Evolutionary conservation across 2,888 invertebrate species (phyloP), one percentile per base, ranked within the genome.

Genomic region (Herminia tarsipennalis): DNA sequence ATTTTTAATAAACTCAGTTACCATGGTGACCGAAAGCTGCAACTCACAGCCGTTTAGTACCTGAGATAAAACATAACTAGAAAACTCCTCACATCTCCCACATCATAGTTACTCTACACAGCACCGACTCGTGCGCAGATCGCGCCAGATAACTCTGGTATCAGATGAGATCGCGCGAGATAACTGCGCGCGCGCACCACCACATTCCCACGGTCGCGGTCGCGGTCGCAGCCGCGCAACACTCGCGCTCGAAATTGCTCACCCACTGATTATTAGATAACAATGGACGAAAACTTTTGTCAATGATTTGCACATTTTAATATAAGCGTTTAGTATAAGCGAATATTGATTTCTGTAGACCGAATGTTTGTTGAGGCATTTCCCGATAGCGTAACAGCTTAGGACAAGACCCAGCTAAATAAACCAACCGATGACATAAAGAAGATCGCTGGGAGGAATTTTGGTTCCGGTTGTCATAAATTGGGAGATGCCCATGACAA

Each of bases 121-220:
- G 50, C 61, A 57, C 49, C 51, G 66, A 67, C 77, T 78, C 80
- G 80, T 81, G 80, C 81, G 62, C 73, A 56, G 81, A 81, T 81
- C 75, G 81, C 71, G 77, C 66, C 57, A 60, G 81, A 81, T 81
- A 79, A 51, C 66, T 61, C 63, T 51, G 57, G 56, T 81, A 84
- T 83, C 84, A 70, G 81, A 77, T 81, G 71, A 73, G 81, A 82
- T 83, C 60, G 76, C 63, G 69, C 63, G 62, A 50, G 80, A 79
- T 77, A 73, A 49, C 45, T 44, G 58, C 60, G 65, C 60, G 57
- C 65, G 63, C 66, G 63, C 70, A 62, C 62, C 63, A 44, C 49
- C 50, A 62, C 68, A 73, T 79, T 78, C 78, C 78, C 78, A 78
- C 77, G 77, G 56, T 63, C 57, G 63, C 56, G 67, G 67, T 51